Conservation (phyloP, 2,113 vertebrate species). For the Aplodontia rufa region DNA sequence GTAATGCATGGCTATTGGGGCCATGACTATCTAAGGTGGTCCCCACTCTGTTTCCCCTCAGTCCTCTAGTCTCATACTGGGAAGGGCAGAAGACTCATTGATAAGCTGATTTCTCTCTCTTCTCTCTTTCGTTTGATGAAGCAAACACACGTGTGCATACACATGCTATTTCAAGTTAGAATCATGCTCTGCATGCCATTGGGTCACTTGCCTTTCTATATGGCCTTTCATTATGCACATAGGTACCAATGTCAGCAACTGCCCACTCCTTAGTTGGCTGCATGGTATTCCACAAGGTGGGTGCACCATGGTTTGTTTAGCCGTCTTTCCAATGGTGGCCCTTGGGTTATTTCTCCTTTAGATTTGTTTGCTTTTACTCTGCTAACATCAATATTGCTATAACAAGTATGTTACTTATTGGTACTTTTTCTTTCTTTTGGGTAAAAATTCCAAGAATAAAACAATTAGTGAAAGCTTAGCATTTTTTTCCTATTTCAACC, state of each 20-base stretch:
- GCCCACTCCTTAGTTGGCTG: neutral
- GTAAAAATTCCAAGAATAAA: neutral
- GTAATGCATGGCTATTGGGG: neutral
- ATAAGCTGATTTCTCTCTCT: neutral
- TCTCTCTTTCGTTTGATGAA: neutral
- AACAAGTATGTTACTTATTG: neutral
- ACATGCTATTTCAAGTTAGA: neutral
- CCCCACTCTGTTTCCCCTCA: neutral
- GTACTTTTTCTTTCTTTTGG: neutral
- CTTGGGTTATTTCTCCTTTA: neutral
- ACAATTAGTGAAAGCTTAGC: neutral
- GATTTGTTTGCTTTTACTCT: neutral
- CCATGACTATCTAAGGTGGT: neutral
- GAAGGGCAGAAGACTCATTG: neutral
- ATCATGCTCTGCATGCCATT: neutral
- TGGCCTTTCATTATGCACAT: neutral
- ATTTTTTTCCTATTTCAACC: neutral
- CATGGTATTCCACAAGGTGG: neutral
- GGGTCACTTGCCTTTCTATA: neutral
- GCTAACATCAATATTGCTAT: neutral
- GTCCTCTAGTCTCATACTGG: rapidly evolving
- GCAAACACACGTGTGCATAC: rapidly evolving
- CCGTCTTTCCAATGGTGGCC: rapidly evolving
- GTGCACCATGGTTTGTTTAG: rapidly evolving
- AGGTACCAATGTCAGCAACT: neutral